Evolutionary conservation across 1,140 invertebrate genomes (phyloP), one percentile per base, ranked within the genome.

Genomic region (Drosophila pseudoananassae): DNA sequence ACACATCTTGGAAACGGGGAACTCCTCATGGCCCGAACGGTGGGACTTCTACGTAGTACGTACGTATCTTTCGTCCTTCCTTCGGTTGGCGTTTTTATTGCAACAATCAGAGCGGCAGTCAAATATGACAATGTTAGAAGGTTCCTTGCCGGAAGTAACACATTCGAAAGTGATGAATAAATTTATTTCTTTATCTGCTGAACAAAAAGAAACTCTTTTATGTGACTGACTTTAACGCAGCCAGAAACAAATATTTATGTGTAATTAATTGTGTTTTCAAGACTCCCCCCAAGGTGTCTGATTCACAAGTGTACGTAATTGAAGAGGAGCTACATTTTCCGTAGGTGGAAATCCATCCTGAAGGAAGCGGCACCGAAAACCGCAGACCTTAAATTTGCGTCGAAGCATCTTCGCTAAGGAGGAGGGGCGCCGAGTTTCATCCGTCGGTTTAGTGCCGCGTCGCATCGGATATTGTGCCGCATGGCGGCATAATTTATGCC

Each of bases 331-430:
- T 31, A 31, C 33, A 10, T 36, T 36, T 36, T n/a, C 33, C 33
- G 33, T 12, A 12, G 4, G 33, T 3, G 4, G 12, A 5, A 60
- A 12, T 27, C 10, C 3, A 47, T 20, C 14, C 20, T 53, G 10
- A 10, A 69, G 66, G 54, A 66, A 63, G 72, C 46, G 33, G 60
- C 53, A 56, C 50, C 47, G 69, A 60, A 65, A 84, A 56, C 47
- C 59, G 29, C 55, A 61, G 50, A 29, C 74, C 63, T 74, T 80
- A 68, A 85, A 84, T 84, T 85, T 80, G 85, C 85, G 60, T 66
- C 64, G 50, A 59, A 76, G 74, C 68, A 64, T 77, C 77, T 60
- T 59, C 38, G 59, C 47, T 45, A 63, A 72, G 77, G 58, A 52
- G 45, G 59, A 45, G 56, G 55, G 78, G 40, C 40, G 71, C 58